Percentiles rank a stretch among this genome's conserved stretches.
These are phyloP conservation scores for Pseudocheirus occidentalis DNA, from an alignment of 2,797 vertebrate genomes.

Conservation along the genomic window DNA sequence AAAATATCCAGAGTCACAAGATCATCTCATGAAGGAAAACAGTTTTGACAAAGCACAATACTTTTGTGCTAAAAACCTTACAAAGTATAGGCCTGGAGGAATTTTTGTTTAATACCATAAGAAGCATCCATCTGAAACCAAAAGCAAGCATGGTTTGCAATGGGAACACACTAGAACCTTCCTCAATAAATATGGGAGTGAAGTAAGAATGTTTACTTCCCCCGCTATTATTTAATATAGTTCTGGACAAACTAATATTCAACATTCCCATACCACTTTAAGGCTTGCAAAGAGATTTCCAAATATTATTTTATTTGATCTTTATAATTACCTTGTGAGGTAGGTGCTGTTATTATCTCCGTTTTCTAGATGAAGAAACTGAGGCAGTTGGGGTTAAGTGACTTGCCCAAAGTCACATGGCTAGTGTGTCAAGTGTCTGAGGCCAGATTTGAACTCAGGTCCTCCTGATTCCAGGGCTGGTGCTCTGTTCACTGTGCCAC, in stretches of 20 bases:
- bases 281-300: not conserved
- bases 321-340: not conserved
- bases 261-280: not conserved
- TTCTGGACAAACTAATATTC: not conserved
- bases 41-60: not conserved
- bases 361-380: not conserved
- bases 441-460: no score
- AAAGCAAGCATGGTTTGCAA: not conserved
- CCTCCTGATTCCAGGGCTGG: not conserved
- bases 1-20: not conserved
- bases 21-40: not conserved
- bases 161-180: not conserved
- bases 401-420: no score
- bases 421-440: no score
- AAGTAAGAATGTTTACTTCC: not conserved
- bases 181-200: not conserved
- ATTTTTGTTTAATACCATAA: not conserved
- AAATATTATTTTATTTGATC: not conserved
- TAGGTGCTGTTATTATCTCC: not conserved
- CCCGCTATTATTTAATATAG: not conserved
- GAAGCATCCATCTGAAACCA: not conserved
- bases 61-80: not conserved
- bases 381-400: not conserved
- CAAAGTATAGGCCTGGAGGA: not conserved
- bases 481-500: not conserved